Conservation (phyloP, 2,113 vertebrate species). For the Nerophis ophidion region DNA sequence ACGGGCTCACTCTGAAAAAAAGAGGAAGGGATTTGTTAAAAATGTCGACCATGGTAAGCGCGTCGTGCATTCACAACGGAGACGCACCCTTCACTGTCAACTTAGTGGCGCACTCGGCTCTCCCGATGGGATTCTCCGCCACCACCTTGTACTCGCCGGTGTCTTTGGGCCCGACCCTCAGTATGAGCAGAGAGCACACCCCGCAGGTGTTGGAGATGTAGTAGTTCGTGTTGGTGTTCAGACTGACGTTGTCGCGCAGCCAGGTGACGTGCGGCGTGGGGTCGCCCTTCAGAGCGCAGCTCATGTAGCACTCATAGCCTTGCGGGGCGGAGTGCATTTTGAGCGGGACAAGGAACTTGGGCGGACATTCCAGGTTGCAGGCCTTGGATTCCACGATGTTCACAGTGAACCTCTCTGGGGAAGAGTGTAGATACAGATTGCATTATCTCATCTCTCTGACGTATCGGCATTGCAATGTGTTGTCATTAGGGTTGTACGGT, state of each 20-base stretch:
- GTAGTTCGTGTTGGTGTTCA: constrained; percentile 74
- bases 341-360: constrained; percentile 76
- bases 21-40: constrained; percentile 15
- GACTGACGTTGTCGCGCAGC: constrained; percentile 77
- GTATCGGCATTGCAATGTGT: too few species aligned
- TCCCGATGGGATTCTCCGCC: constrained; percentile 77
- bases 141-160: constrained; percentile 78
- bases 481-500: too few species aligned
- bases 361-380: constrained; percentile 71
- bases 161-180: constrained; percentile 73
- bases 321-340: constrained; percentile 79
- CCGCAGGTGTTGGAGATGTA: constrained; percentile 81
- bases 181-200: constrained; percentile 83
- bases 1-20: constrained; percentile 56
- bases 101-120: constrained; percentile 72
- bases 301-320: constrained; percentile 87
- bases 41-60: neutral
- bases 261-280: constrained; percentile 81
- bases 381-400: constrained; percentile 57
- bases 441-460: neutral
- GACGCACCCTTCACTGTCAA: constrained; percentile 79
- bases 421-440: neutral
- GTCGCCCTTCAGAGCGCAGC: constrained; percentile 79
- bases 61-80: neutral
- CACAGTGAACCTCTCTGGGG: constrained; percentile 69